A percentile compares a stretch with the other conserved stretches of the same genome.
Conservation (phyloP, 2,888 invertebrate species). For the Synanthedon tipuliformis region DNA sequence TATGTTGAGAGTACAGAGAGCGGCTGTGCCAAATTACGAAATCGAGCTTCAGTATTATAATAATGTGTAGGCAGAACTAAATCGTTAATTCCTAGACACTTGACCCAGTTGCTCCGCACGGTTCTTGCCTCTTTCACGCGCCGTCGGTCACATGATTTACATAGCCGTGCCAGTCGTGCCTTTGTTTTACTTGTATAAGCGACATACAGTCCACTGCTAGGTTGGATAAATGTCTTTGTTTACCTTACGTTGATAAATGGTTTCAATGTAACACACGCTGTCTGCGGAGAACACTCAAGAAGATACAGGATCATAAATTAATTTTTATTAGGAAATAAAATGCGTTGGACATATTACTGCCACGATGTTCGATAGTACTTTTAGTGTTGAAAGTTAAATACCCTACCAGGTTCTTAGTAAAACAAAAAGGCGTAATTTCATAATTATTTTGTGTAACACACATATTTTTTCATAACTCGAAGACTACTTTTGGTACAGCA, state of each 20-base stretch:
- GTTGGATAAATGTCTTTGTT: neutral
- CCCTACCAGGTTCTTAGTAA: too few relatives aligned
- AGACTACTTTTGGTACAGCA: too few relatives aligned
- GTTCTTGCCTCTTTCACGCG: conserved; percentile 4
- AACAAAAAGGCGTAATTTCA: too few relatives aligned
- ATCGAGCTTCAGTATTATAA: conserved; percentile 5
- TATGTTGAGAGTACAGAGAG: too few relatives aligned
- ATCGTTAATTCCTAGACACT: conserved; percentile 46
- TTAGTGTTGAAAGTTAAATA: too few relatives aligned
- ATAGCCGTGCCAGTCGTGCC: neutral
- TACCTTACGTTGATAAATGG: neutral
- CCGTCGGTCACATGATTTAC: conserved; percentile 1
- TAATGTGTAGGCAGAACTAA: conserved; percentile 21
- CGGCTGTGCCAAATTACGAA: conserved; percentile 5
- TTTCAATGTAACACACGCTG: neutral
- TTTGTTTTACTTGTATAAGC: neutral
- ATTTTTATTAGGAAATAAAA: too few relatives aligned
- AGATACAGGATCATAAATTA: too few relatives aligned
- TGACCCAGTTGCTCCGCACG: conserved; percentile 32
- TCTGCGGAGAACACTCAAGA: too few relatives aligned
- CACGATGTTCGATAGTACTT: too few relatives aligned
- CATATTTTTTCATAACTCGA: too few relatives aligned
- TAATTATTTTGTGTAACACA: too few relatives aligned
- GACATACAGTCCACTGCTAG: neutral
- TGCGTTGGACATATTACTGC: too few relatives aligned